Base-by-base conservation (phyloP, 1,140 invertebrate species). In the Papilio helenus region DNA sequence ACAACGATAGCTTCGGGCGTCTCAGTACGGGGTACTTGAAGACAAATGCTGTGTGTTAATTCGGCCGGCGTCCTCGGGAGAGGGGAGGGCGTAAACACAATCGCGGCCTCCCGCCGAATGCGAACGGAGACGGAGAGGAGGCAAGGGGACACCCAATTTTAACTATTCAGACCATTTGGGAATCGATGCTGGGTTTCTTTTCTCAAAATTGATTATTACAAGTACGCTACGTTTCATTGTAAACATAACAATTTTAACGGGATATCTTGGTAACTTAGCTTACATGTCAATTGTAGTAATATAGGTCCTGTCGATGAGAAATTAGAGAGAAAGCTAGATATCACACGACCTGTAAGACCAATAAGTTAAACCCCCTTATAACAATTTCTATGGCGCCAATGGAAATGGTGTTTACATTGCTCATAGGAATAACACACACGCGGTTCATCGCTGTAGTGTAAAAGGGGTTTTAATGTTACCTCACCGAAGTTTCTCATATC, bases 31-130 rank as follows among this genome's bases (percentile, higher is more conserved):
- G 79, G 79, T 79, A 61, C 79, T 86, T 82, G 79, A 84, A 89
- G 86, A 92, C 90, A 90, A 91, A 90, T 88, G 90, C 91, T 88
- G 88, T 90, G 89, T 89, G 90, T 91, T 92, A 92, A 91, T 90
- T 92, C 88, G 88, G 85, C 83, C 84, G 86, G 86, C 85, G 87
- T 55, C n/a, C 51, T 55, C 86, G 82, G 82, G 84, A 89, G 86
- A 84, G 85, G 82, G 81, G 84, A 85, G 82, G 87, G 85, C 80
- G 90, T 93, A 93, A 92, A 93, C 91, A 93, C 92, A 90, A 92
- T 93, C 90, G 89, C 92, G 91, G 90, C 87, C 88, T 88, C 88
- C 89, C 86, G 87, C 89, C 91, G 91, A 93, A 92, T 91, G 87
- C 89, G 92, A 92, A 90, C 90, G 89, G 92, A 92, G 88, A 92